Percentiles rank a stretch among this genome's conserved stretches.
Conservation (phyloP, 2,797 vertebrate species). For the Pantherophis alleghaniensis region DNA sequence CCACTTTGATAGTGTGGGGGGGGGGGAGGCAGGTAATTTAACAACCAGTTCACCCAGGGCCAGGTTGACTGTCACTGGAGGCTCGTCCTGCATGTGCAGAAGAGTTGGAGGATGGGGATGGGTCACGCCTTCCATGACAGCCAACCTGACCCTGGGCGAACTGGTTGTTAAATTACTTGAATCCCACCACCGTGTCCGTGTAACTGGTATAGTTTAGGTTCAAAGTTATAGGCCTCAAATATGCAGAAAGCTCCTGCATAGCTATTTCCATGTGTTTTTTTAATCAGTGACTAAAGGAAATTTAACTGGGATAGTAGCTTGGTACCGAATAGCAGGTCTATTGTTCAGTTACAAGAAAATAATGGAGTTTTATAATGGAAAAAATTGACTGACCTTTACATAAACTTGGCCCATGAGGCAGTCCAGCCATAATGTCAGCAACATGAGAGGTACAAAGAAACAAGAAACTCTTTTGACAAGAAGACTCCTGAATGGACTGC, state of each 20-base stretch:
- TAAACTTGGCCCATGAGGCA: slow-evolving; percentile 37
- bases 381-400: slow-evolving; percentile 52
- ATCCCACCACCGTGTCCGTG: not conserved
- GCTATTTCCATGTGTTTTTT: slow-evolving; percentile 31
- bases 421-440: slow-evolving; percentile 14
- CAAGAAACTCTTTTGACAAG: slow-evolving; percentile 35
- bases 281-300: slow-evolving; percentile 37
- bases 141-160: too few relatives aligned
- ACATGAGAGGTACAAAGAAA: slow-evolving; percentile 39
- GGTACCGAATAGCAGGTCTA: slow-evolving; percentile 31
- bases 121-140: too few relatives aligned
- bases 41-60: too few relatives aligned
- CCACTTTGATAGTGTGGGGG: too few relatives aligned
- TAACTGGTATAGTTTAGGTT: slow-evolving; percentile 42
- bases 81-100: too few relatives aligned
- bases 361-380: slow-evolving; percentile 50
- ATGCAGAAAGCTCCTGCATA: slow-evolving; percentile 19
- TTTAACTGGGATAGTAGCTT: slow-evolving; percentile 4
- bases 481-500: slow-evolving; percentile 45
- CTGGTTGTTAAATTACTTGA: too few relatives aligned
- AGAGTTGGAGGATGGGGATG: too few relatives aligned
- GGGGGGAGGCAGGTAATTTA: too few relatives aligned
- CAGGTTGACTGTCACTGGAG: too few relatives aligned
- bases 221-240: slow-evolving; percentile 30
- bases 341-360: slow-evolving; percentile 42